Percentiles rank a stretch among this genome's conserved stretches.
These are phyloP conservation scores for Oreochromis mossambicus DNA, from an alignment of 2,797 vertebrate species.

Conservation along the genomic window DNA sequence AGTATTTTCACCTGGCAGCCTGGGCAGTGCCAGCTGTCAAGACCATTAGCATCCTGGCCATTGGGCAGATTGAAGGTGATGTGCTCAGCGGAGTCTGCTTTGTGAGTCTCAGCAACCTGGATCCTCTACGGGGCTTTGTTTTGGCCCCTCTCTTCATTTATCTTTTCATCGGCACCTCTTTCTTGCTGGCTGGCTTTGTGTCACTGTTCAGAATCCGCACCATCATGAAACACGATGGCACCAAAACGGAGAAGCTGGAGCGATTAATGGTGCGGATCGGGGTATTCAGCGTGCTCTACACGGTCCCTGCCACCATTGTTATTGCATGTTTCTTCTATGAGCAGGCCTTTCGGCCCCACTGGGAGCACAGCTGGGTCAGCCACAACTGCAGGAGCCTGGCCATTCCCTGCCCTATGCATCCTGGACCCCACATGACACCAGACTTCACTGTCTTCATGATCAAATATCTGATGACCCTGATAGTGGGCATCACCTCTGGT, in stretches of 20 bases:
- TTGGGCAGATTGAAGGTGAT: conserved; percentile 95
- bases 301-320: conserved; percentile 93
- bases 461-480: conserved; percentile 99
- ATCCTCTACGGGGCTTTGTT: conserved; percentile 91
- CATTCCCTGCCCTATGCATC: conserved; percentile 88
- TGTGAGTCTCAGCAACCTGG: conserved; percentile 89
- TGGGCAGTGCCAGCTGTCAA: conserved; percentile 95
- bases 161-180: conserved; percentile 95
- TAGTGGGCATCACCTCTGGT: conserved; percentile 96
- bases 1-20: conserved; percentile 95
- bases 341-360: conserved; percentile 93
- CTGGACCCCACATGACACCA: conserved; percentile 87
- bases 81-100: conserved; percentile 94
- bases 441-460: conserved; percentile 99
- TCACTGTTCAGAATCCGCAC: conserved; percentile 96
- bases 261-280: conserved; percentile 95
- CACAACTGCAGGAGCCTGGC: conserved; percentile 91
- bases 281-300: conserved; percentile 96
- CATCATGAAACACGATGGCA: conserved; percentile 98
- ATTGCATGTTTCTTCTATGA: conserved; percentile 98
- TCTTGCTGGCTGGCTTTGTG: conserved; percentile 93
- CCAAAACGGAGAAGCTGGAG: conserved; percentile 96
- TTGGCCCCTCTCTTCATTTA: conserved; percentile 95
- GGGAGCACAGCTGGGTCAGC: conserved; percentile 93
- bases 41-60: conserved; percentile 95